phyloP scores from a whole-genome alignment of 2,797 vertebrate genomes.

The Sebastes itinus region DNA sequence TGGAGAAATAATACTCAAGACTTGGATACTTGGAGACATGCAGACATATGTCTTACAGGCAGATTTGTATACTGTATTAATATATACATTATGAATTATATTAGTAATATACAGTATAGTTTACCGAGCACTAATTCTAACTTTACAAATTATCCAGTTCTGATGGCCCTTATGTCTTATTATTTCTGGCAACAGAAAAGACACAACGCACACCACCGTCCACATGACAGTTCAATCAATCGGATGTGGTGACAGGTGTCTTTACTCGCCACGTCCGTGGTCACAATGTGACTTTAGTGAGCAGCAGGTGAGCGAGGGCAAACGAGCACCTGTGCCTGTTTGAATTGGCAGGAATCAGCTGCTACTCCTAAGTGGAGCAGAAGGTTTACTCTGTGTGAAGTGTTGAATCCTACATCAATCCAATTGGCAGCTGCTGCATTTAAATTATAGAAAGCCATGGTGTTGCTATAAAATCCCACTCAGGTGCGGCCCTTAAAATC shows the following conservation, averaged over 20 bases:
- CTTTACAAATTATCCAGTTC: background rate
- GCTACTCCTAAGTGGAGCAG: conserved; percentile 43
- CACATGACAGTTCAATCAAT: conserved; percentile 11
- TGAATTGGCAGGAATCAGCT: conserved; percentile 58
- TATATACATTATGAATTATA: background rate
- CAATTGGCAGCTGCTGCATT: conserved; percentile 64
- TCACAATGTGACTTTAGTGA: conserved; percentile 30
- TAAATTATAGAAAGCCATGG: conserved; percentile 52
- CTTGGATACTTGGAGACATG: no score
- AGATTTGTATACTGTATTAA: background rate
- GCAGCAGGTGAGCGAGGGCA: conserved; percentile 34
- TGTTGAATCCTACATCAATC: conserved; percentile 54
- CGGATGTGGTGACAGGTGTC: conserved; percentile 25
- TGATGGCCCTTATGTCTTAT: background rate
- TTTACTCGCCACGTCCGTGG: conserved; percentile 15
- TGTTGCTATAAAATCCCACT: conserved; percentile 24
- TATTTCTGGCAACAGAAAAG: conserved; percentile 6
- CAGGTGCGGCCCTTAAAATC: conserved; percentile 19
- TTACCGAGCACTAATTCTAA: background rate
- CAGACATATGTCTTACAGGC: background rate
- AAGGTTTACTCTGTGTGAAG: conserved; percentile 50
- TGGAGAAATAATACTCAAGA: background rate
- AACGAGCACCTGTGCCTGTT: conserved; percentile 50
- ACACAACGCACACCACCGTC: background rate
- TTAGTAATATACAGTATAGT: background rate